Evolutionary conservation across 1,140 invertebrate species (phyloP), one percentile per base, ranked within the genome.

Genomic region (Drosophila kikkawai): DNA sequence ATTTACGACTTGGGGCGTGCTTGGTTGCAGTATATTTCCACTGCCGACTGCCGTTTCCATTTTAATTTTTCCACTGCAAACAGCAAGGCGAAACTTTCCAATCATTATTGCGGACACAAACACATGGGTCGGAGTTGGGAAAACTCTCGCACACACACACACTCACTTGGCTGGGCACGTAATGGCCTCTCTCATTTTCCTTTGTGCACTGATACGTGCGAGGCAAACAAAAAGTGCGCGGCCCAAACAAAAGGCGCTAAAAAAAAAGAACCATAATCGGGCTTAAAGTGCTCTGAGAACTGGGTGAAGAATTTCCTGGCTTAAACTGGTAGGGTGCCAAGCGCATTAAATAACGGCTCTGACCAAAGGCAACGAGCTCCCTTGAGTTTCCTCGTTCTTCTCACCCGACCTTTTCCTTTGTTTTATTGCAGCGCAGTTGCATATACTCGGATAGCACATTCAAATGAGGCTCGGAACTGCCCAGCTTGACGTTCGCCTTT

Each of bases 141-240:
- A 61, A 51, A 63, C 58, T 60, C 44, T 66, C 39, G 32, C 41
- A 60, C 58, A 57, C 26, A 66, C 53, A 68, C 47, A 56, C 57
- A 19, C 19, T 69, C 83, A 87, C 75, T 87, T 80, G 68, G 82
- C 79, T 87, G 71, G 73, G 80, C 84, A 87, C 83, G 83, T 87
- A 87, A 87, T 87, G 84, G 73, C 71, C 84, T 75, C 58, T 63
- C 55, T 26, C 37, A 39, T 61, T 61, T 76, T 71, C 84, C 77
- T 90, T 90, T 88, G 84, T 90, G 85, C 85, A 88, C 48, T 88
- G 85, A 88, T 88, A 88, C 85, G 81, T 83, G 83, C 80, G 56
- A 70, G 58, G 71, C 73, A 88, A 70, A 78, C 82, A 87, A 83
- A 82, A 75, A 73, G 51, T 59, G 29, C 22, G 51, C 37, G 37